These are phyloP conservation scores for Bombyx huttoni DNA, from an alignment of 2,888 invertebrate genomes.

Conservation along the genomic window DNA sequence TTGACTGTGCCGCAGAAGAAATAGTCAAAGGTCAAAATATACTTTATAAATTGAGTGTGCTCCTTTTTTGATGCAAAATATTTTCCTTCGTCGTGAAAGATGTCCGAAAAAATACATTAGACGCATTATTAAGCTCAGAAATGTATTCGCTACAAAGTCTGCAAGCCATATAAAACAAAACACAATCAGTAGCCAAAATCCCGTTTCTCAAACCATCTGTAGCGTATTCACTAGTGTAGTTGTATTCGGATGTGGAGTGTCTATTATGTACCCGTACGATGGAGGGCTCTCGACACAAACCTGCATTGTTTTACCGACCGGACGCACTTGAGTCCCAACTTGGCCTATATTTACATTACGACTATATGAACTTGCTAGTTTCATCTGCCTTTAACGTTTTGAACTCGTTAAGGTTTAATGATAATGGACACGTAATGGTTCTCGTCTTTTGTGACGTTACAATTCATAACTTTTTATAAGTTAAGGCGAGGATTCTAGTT, in stretches of 20 bases:
- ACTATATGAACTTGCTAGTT: background rate
- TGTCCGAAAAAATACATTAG: too few species aligned
- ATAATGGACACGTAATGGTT: background rate
- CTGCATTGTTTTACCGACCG: slow-evolving; percentile 33
- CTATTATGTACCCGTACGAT: slow-evolving; percentile 19
- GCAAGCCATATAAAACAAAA: too few species aligned
- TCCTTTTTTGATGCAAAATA: too few species aligned
- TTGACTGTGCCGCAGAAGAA: too few species aligned
- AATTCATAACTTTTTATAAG: background rate
- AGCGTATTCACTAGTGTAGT: background rate
- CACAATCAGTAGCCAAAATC: background rate
- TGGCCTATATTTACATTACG: slow-evolving; percentile 21
- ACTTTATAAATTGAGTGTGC: too few species aligned
- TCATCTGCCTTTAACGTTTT: background rate
- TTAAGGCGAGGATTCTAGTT: too few species aligned
- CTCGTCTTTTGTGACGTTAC: background rate
- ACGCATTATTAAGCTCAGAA: too few species aligned
- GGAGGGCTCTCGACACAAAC: slow-evolving; percentile 24
- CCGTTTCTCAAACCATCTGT: background rate
- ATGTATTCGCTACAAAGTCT: too few species aligned
- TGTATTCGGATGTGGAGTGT: background rate
- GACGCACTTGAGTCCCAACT: slow-evolving; percentile 21
- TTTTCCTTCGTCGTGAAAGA: too few species aligned
- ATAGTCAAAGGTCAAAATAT: too few species aligned
- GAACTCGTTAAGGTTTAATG: background rate